phyloP scores from a whole-genome alignment of 2,888 invertebrate species.

The Iselma pallidipennis region DNA sequence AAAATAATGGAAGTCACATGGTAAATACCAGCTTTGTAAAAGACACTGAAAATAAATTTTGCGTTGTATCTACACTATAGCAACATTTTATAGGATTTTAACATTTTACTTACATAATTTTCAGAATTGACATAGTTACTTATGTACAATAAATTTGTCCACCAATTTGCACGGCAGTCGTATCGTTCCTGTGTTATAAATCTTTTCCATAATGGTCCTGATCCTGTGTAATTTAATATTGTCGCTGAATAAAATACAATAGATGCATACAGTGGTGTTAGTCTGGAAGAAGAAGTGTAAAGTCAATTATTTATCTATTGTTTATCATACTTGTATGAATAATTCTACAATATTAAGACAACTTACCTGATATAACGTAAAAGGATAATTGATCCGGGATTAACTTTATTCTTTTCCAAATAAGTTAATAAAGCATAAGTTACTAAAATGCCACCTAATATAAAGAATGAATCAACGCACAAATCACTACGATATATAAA shows the following conservation, averaged over 20 bases:
- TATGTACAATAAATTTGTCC: slow-evolving; percentile 65
- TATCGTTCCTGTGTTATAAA: slow-evolving; percentile 58
- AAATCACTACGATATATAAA: slow-evolving; percentile 65
- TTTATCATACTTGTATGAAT: no score
- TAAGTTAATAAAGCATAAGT: slow-evolving; percentile 57
- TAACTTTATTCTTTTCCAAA: slow-evolving; percentile 54
- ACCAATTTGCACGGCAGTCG: slow-evolving; percentile 65
- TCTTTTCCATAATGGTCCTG: slow-evolving; percentile 66
- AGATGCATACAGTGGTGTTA: slow-evolving; percentile 61
- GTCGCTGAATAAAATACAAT: slow-evolving; percentile 63
- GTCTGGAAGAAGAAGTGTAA: no score
- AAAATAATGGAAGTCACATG: slow-evolving; percentile 73
- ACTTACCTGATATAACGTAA: slow-evolving; percentile 65
- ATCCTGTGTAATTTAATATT: slow-evolving; percentile 61
- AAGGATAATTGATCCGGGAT: slow-evolving; percentile 59
- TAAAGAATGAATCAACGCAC: slow-evolving; percentile 68
- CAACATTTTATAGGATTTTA: background rate
- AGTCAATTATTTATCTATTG: no score
- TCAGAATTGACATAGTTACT: slow-evolving; percentile 64
- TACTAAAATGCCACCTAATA: slow-evolving; percentile 64
- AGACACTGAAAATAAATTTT: slow-evolving; percentile 69
- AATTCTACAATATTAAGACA: no score
- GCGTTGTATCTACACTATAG: no score
- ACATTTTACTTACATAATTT: slow-evolving; percentile 58
- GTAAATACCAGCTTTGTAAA: slow-evolving; percentile 70